These are phyloP conservation scores for Lacerta viridis DNA, from an alignment of 2,797 vertebrate genomes.

Conservation along the genomic window DNA sequence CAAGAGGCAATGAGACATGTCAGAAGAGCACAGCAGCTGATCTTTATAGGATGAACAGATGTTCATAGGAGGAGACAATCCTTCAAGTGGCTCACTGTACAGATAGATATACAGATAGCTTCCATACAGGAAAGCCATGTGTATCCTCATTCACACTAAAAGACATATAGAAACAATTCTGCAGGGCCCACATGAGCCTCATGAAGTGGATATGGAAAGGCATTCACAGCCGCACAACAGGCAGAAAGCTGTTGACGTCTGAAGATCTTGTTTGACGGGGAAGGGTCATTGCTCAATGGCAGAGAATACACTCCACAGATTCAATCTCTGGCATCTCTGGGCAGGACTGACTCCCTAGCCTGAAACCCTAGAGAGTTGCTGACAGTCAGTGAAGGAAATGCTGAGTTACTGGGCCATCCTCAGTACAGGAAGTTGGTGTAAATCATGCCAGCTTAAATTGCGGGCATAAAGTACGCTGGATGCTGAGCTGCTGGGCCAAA, in stretches of 20 bases:
- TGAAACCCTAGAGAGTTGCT: neutral
- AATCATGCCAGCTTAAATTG: no score
- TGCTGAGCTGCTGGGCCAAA: no score
- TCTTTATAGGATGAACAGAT: no score
- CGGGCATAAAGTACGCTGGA: no score
- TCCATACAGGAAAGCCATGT: neutral
- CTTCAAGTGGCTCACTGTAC: no score
- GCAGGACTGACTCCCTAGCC: neutral
- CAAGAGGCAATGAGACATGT: no score
- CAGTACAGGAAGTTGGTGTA: no score
- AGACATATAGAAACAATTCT: neutral
- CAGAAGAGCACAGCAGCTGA: no score
- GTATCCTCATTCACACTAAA: neutral
- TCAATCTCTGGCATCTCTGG: neutral
- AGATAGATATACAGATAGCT: neutral
- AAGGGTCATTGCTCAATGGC: neutral
- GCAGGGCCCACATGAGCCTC: neutral
- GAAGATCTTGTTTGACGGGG: neutral
- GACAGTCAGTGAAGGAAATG: neutral
- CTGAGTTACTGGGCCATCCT: no score
- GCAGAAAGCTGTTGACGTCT: neutral
- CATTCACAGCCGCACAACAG: neutral
- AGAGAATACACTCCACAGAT: neutral
- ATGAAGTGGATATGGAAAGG: neutral
- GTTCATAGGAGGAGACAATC: no score